Conservation (phyloP, 2,113 vertebrate species). For the Centropus bengalensis region DNA sequence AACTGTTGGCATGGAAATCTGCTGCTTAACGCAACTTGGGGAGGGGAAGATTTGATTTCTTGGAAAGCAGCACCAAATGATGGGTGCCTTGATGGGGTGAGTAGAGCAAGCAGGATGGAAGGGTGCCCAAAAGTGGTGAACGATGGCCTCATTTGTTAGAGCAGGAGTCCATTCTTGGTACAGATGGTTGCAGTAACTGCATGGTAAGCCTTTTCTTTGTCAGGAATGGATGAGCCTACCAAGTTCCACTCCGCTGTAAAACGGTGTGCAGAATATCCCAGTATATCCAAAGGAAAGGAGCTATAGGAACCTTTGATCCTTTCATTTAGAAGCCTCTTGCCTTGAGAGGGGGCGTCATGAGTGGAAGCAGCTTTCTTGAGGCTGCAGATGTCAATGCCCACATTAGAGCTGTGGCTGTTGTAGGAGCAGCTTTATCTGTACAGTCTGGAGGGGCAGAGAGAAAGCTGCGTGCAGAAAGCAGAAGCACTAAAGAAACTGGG, state of each 20-base stretch:
- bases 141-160: neutral
- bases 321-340: neutral
- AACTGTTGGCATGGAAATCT: neutral
- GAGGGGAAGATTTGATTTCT: neutral
- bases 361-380: neutral
- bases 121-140: neutral
- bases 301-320: neutral
- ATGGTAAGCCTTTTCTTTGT: neutral
- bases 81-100: neutral
- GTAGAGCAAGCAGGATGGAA: neutral
- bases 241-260: neutral
- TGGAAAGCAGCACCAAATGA: neutral
- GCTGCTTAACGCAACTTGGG: neutral
- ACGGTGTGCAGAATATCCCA: neutral
- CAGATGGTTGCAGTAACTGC: neutral
- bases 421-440: neutral
- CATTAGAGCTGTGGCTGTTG: neutral
- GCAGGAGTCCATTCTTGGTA: neutral
- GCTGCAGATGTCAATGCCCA: accelerated
- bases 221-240: neutral
- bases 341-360: accelerated
- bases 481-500: neutral
- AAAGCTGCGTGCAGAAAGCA: neutral
- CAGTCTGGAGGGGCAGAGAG: neutral
- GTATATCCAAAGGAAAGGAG: neutral